Base-by-base conservation (phyloP, 2,888 invertebrate species). In the Elaeidobius kamerunicus region DNA sequence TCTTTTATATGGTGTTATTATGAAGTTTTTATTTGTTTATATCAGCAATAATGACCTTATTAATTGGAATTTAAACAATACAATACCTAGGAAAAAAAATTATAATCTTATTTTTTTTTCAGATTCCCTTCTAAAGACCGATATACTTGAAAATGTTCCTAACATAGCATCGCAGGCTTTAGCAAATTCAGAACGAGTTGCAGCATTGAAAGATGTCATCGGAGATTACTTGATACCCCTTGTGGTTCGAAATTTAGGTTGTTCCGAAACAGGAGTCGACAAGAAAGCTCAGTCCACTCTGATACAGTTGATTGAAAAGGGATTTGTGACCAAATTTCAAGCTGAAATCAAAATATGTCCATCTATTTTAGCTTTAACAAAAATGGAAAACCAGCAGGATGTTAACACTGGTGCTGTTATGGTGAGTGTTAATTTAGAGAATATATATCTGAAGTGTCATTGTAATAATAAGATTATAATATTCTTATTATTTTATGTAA, bases 71-170 rank as follows among this genome's bases (percentile, higher is more conserved):
- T 14, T 14, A 34, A 12, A 14, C 14, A 34, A 34, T 23, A 9
- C 16, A 36, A 36, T 16, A 16, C 7, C 14, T 11, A 9, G 9
- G 17, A 3, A 5, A 36, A 2, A 16, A 36, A 36, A 16, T 36
- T 11, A 2, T 16, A 19, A 12, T 18, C 4, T 16, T n/a, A 28
- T 28, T 41, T 41, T 63, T 44, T 35, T 70, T 77, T 27, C 75
- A 85, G 85, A 84, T 64, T 73, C 77, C 17, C 71, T 76, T 52
- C 79, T 85, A 14, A 75, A 82, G 53, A 76, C 77, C 17, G 82
- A 83, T 63, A 67, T 86, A 63, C 76, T 85, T 69, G 82, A 85
- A 63, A 83, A 84, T 64, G 75, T 86, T 45, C 84, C 85, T 5
- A 79, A 81, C 62, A 75, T 86, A 55, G 83, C 83, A 11, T 73